Evolutionary conservation across 2,888 invertebrate species (phyloP).

Genomic region (Hetaerina titia): DNA sequence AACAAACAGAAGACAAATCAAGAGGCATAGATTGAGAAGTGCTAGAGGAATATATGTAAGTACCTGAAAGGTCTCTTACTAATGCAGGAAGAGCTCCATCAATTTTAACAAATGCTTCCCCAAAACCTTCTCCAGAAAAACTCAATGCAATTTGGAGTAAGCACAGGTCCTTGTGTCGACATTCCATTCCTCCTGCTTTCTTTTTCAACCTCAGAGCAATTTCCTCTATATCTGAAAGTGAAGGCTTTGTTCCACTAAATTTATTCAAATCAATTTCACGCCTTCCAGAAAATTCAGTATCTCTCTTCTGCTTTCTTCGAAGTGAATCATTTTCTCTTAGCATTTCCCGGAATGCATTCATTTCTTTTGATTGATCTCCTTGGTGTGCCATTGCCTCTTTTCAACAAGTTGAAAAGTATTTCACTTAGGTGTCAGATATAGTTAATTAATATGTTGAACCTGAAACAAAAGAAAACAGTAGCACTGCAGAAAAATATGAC

Average conservation of each 20-base stretch:
- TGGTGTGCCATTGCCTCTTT: background rate
- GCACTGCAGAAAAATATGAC: no score
- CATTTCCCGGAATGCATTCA: constrained; percentile 8
- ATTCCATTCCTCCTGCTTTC: background rate
- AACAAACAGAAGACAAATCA: background rate
- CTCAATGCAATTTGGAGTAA: background rate
- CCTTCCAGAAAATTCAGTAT: constrained; percentile 9
- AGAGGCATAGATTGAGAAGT: background rate
- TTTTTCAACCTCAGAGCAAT: constrained; percentile 9
- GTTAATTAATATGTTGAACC: background rate
- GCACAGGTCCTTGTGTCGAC: background rate
- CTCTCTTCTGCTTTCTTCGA: constrained; percentile 29
- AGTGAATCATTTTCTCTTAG: background rate
- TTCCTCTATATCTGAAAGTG: constrained; percentile 6
- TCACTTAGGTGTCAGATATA: background rate
- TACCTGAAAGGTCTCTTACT: constrained; percentile 61
- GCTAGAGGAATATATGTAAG: constrained; percentile 20
- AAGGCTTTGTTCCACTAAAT: constrained; percentile 9
- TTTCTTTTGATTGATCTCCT: background rate
- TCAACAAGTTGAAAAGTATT: background rate
- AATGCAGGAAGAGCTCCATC: constrained; percentile 66
- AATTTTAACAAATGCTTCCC: constrained; percentile 45
- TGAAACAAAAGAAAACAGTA: background rate
- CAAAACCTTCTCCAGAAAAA: constrained; percentile 10
- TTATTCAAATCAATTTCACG: background rate